Evolutionary conservation across 1,140 invertebrate species (phyloP), one percentile per base, ranked within the genome.

Genomic region (Drosophila bipectinata): DNA sequence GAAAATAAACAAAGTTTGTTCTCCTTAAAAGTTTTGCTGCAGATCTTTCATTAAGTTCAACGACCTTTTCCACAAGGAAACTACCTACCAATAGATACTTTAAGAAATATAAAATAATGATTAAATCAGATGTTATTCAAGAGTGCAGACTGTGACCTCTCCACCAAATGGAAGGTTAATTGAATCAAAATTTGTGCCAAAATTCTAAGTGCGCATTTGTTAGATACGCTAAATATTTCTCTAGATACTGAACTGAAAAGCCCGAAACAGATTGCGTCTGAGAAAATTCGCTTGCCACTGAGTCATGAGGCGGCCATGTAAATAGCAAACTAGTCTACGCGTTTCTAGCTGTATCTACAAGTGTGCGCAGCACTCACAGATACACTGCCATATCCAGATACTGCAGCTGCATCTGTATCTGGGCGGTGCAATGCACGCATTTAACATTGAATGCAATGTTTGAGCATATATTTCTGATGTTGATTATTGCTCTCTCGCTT

Each of bases 381-480:
- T 44, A 30, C 53, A 45, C 37, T 47, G 30, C 48, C 63, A 39
- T 54, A 34, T 28, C 72, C 47, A 80, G 60, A 76, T 66, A 58
- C 72, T 37, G 34, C 10, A 57, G 81, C 74, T 37, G 34, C 10
- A 57, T 87, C 74, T 82, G 51, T 62, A 72, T 67, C 72, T 81
- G 41, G 57, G 30, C 56, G 59, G 83, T 82, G 81, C 82, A 87
- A 67, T 78, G 81, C 39, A 72, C 81, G 82, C 68, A 62, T 51
- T 77, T 60, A 87, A 67, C 73, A 81, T 81, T 85, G 81, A 87
- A 78, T 64, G 72, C 56, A 63, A 58, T 79, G 76, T 44, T 72
- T 47, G 28, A 73, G 71, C 72, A 84, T 79, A 58, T 64, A 62
- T 49, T 24, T 79, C 68, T 61, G 21, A 66, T 62, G 44, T 32